phyloP scores from a whole-genome alignment of 1,140 invertebrate genomes.

The Procambarus clarkii region DNA sequence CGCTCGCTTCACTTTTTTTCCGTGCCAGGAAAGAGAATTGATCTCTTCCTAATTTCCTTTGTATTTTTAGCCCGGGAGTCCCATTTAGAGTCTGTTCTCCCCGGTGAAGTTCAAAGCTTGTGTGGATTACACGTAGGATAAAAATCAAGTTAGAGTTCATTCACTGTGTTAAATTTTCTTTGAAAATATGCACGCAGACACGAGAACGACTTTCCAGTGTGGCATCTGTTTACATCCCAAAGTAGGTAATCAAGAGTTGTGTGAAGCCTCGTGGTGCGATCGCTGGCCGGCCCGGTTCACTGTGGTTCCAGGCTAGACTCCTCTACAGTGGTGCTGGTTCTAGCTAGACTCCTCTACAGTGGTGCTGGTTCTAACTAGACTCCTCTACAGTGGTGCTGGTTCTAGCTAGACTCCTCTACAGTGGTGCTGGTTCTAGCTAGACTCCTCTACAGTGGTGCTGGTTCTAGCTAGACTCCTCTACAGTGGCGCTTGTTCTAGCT shows the following conservation, averaged over 20 bases:
- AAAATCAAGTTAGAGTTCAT: background rate
- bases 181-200: background rate
- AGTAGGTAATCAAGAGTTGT: background rate
- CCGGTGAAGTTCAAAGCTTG: background rate
- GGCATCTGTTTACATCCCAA: background rate
- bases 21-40: background rate
- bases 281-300: too few relatives aligned
- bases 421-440: too few relatives aligned
- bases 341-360: too few relatives aligned
- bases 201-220: background rate
- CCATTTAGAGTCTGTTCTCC: background rate
- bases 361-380: too few relatives aligned
- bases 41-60: background rate
- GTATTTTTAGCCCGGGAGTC: background rate
- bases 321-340: too few relatives aligned
- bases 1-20: background rate
- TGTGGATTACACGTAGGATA: background rate
- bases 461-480: too few relatives aligned
- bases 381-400: too few relatives aligned
- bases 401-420: too few relatives aligned
- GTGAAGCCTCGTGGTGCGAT: too few relatives aligned
- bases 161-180: conserved; percentile 3
- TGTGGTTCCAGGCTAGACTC: too few relatives aligned
- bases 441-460: too few relatives aligned
- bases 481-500: too few relatives aligned